Evolutionary conservation across 2,888 invertebrate genomes (phyloP), one percentile per base, ranked within the genome.

Genomic region (Fabriciana adippe): DNA sequence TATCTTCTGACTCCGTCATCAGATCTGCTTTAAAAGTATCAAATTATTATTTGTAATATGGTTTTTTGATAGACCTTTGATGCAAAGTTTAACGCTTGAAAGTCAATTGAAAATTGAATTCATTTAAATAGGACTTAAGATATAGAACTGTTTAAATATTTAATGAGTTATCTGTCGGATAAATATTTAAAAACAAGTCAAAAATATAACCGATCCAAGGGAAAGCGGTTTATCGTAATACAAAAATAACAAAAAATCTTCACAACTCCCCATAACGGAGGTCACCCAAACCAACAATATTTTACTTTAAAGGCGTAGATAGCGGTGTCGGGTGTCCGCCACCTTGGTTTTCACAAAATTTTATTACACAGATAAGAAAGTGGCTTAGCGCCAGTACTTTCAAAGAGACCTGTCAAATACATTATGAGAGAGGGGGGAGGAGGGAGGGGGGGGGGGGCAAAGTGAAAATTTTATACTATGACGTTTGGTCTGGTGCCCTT

Each of bases 291-390:
- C 62, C 64, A 64, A 68, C 69, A 63, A 69, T 71, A 74, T 73
- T 70, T 73, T 70, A 70, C 66, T 69, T 65, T 71, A 66, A 71
- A 70, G 68, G 68, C 63, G 69, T 72, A 72, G 73, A 66, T 61
- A 66, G 65, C 65, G 66, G 55, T 64, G 35, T 41, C 35, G 70
- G 47, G 64, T 59, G 67, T 26, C 69, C 64, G 74, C 75, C 75
- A 75, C 75, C 72, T 76, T 76, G 76, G 69, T 74, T 75, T 76
- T 74, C 68, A 73, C 71, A 73, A 73, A 69, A 74, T 72, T 75
- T 75, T 75, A 76, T 74, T 73, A 72, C 73, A 51, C 73, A 68
- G 76, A 76, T 76, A 76, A 75, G 74, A 67, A 71, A 73, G 69
- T 74, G 73, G 73, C 73, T 71, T 71, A 69, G 67, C 67, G 73